phyloP scores from a whole-genome alignment of 2,888 invertebrate genomes.

The Aphidius colemani region DNA sequence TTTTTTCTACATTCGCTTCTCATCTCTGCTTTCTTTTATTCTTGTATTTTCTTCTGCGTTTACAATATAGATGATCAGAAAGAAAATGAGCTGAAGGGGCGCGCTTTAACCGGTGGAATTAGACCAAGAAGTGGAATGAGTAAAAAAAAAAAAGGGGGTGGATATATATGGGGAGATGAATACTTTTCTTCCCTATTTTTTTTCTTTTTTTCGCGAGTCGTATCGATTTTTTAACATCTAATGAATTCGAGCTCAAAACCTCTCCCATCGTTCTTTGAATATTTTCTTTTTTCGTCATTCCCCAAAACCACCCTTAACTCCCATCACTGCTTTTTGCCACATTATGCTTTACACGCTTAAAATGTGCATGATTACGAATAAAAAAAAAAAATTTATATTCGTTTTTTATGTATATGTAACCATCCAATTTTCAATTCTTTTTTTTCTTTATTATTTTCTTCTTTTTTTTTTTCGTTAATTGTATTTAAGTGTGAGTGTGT shows the following conservation, averaged over 20 bases:
- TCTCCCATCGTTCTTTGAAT: conserved; percentile 37
- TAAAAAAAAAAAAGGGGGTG: conserved; percentile 25
- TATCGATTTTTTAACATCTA: conserved; percentile 58
- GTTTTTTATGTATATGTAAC: background rate
- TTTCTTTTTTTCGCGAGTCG: conserved; percentile 21
- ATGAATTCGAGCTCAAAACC: conserved; percentile 59
- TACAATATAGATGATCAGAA: background rate
- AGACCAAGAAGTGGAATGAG: conserved; percentile 22
- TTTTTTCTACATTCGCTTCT: background rate
- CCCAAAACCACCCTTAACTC: conserved; percentile 26
- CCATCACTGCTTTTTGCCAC: background rate
- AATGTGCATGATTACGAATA: too few relatives aligned
- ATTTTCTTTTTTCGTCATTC: conserved; percentile 25
- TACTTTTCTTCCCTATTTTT: conserved; percentile 57
- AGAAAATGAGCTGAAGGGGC: conserved; percentile 13
- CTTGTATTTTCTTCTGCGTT: background rate
- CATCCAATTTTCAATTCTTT: conserved; percentile 3
- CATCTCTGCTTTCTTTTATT: background rate
- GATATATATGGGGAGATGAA: conserved; percentile 49
- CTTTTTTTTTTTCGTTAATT: conserved; percentile 16
- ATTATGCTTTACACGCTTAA: too few relatives aligned
- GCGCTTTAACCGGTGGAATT: conserved; percentile 15
- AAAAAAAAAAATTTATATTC: too few relatives aligned
- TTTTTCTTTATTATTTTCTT: conserved; percentile 12
- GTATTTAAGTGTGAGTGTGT: conserved; percentile 27